Conservation (phyloP, 2,113 vertebrate genomes). For the Plestiodon gilberti region DNA sequence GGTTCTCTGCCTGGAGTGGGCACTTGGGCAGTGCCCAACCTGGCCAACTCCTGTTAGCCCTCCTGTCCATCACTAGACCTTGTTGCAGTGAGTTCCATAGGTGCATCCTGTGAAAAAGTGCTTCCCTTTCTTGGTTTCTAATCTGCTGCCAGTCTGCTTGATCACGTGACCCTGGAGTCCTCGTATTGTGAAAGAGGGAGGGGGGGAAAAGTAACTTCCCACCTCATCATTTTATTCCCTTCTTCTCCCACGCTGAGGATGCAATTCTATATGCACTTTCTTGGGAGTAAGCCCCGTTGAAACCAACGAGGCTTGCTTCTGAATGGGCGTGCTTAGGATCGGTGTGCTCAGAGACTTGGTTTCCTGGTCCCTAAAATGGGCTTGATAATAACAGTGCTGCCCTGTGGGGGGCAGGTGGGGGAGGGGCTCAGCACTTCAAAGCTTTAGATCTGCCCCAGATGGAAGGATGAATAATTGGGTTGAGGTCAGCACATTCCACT, state of each 20-base stretch:
- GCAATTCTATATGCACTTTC: no score
- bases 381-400: neutral
- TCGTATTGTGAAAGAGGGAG: no score
- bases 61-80: neutral
- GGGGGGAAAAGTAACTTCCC: fast-evolving
- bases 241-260: neutral
- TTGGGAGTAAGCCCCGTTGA: no score
- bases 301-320: no score
- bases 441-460: neutral
- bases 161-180: neutral
- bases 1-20: no score
- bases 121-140: neutral
- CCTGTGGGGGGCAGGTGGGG: no score
- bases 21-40: no score
- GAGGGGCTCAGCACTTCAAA: neutral
- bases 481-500: neutral
- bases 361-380: neutral
- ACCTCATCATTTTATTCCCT: neutral
- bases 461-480: neutral
- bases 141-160: no score
- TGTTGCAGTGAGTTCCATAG: neutral
- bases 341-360: neutral
- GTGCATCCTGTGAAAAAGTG: neutral
- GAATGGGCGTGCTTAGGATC: no score
- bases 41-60: neutral